Evolutionary conservation across 1,140 invertebrate species (phyloP).

Genomic region (Drosophila ambigua): DNA sequence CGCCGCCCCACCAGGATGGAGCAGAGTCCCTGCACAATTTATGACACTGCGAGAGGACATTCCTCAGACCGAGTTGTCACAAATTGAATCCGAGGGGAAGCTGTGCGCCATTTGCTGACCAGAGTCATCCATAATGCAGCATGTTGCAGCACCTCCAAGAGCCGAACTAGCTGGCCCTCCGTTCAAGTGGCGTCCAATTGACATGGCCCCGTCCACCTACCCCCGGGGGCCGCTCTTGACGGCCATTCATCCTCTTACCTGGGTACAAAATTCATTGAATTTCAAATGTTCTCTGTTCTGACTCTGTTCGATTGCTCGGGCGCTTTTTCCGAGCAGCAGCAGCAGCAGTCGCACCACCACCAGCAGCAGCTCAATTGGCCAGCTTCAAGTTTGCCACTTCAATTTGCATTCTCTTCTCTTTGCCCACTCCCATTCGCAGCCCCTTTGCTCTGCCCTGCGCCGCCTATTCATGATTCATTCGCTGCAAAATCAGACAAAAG

Average conservation of each 20-base stretch:
- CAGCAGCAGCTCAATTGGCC: slow-evolving; percentile 56
- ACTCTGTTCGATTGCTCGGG: slow-evolving; percentile 35
- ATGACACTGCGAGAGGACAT: slow-evolving; percentile 61
- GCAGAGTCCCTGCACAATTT: slow-evolving; percentile 50
- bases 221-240: not conserved
- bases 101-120: slow-evolving; percentile 65
- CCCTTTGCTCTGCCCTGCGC: not conserved
- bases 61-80: slow-evolving; percentile 57
- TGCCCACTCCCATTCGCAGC: not conserved
- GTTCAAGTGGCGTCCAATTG: slow-evolving; percentile 69
- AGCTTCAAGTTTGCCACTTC: slow-evolving; percentile 74
- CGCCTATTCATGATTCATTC: slow-evolving; percentile 75
- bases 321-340: slow-evolving; percentile 13
- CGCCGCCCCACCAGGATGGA: no score
- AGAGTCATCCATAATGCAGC: slow-evolving; percentile 76
- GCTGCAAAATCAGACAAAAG: slow-evolving; percentile 24
- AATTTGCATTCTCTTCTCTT: slow-evolving; percentile 72
- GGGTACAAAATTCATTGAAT: slow-evolving; percentile 81
- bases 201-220: slow-evolving; percentile 43
- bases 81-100: slow-evolving; percentile 76
- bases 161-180: slow-evolving; percentile 14
- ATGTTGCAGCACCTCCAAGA: slow-evolving; percentile 54
- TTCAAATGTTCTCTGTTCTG: slow-evolving; percentile 68
- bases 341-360: slow-evolving; percentile 11
- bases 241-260: slow-evolving; percentile 69